These are phyloP conservation scores for Okapia johnstoni DNA, from an alignment of 2,113 vertebrate genomes.

Conservation along the genomic window DNA sequence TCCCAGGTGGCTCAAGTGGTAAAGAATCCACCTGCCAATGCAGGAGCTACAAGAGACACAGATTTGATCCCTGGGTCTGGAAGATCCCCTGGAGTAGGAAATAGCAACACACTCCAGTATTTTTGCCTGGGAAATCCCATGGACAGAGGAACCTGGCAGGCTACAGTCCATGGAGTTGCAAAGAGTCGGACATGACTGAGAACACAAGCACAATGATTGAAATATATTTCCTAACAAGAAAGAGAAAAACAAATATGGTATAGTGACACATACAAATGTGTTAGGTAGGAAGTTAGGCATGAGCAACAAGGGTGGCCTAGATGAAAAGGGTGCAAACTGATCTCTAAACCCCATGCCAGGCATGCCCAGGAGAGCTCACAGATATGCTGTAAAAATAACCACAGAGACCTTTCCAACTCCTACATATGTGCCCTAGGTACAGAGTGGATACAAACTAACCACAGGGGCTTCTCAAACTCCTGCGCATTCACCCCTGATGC, in stretches of 20 bases:
- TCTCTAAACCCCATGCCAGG: background rate
- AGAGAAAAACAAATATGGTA: background rate
- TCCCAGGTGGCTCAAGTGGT: background rate
- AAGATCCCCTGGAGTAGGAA: background rate
- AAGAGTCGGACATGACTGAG: background rate
- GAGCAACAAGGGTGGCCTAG: background rate
- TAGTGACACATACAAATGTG: background rate
- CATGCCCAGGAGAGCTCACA: background rate
- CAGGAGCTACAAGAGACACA: background rate
- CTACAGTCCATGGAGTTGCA: background rate
- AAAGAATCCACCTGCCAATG: background rate
- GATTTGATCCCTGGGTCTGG: background rate
- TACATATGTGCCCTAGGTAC: background rate
- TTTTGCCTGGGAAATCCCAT: background rate
- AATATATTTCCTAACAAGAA: background rate
- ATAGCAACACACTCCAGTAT: background rate
- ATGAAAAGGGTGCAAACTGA: background rate
- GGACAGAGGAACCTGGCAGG: background rate
- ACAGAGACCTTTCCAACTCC: background rate
- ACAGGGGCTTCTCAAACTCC: background rate
- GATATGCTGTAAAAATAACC: background rate
- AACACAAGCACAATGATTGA: background rate
- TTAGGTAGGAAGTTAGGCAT: background rate
- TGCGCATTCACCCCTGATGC: background rate
- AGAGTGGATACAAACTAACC: background rate